A percentile compares a stretch with the other conserved stretches of the same genome.
These are phyloP conservation scores for Ursus arctos DNA, from an alignment of 2,113 vertebrate species.

Conservation along the genomic window DNA sequence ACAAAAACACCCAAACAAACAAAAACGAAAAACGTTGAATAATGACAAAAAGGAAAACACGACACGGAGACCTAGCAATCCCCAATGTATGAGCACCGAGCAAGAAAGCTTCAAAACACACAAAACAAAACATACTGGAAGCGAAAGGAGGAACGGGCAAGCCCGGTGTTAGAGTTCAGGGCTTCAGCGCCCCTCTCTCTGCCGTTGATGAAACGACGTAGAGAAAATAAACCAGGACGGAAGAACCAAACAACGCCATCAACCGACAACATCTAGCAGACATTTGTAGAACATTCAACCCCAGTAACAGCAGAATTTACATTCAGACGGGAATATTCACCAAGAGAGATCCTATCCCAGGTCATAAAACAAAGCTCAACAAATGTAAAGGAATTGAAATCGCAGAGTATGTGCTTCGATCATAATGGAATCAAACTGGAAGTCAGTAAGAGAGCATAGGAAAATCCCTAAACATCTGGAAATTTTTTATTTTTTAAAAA, in stretches of 20 bases:
- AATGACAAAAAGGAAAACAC: no score
- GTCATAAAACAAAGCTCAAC: neutral
- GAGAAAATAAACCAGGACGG: neutral
- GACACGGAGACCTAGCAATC: neutral
- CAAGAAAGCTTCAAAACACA: neutral
- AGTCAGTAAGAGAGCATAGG: neutral
- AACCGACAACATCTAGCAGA: neutral
- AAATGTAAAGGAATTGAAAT: neutral
- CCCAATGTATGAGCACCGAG: neutral
- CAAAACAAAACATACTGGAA: neutral
- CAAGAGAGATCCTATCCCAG: neutral
- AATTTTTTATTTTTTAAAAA: neutral
- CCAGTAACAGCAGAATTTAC: neutral
- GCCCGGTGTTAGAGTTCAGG: no score
- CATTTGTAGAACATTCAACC: neutral
- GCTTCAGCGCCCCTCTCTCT: neutral
- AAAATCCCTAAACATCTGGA: neutral
- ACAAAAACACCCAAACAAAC: no score
- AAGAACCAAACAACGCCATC: neutral
- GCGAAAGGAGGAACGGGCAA: neutral
- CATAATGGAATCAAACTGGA: neutral
- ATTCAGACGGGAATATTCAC: neutral
- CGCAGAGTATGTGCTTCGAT: neutral
- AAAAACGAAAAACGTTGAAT: neutral
- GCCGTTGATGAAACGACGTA: neutral